These are phyloP conservation scores for Shargacucullia verbasci DNA, from an alignment of 2,888 invertebrate species.

Conservation along the genomic window DNA sequence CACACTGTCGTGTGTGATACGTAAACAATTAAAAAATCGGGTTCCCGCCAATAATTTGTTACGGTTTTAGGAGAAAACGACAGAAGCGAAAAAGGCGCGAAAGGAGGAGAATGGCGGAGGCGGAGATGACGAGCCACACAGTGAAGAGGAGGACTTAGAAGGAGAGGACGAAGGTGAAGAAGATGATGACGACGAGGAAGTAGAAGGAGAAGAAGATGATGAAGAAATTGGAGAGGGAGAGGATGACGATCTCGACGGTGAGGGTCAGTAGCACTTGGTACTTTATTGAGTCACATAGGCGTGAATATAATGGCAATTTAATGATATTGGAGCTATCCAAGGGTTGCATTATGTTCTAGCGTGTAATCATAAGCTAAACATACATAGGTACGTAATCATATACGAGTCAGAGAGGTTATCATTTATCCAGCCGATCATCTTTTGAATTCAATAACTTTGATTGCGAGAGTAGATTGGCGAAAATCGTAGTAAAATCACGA, in stretches of 20 bases:
- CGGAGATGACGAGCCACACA: constrained; percentile 89
- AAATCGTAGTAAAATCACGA: background rate
- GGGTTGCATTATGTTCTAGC: constrained; percentile 21
- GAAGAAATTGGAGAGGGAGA: constrained; percentile 90
- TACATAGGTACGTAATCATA: constrained; percentile 33
- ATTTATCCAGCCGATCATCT: constrained; percentile 22
- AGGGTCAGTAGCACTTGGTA: constrained; percentile 51
- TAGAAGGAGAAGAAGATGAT: constrained; percentile 91
- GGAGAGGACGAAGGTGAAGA: constrained; percentile 89
- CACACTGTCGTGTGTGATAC: constrained; percentile 50
- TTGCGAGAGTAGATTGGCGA: background rate
- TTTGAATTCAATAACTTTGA: constrained; percentile 6
- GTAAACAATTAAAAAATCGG: constrained; percentile 60
- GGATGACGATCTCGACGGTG: constrained; percentile 91
- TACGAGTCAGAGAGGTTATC: constrained; percentile 43
- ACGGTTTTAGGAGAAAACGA: constrained; percentile 90
- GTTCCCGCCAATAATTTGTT: constrained; percentile 44
- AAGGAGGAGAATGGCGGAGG: constrained; percentile 94
- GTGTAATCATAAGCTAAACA: constrained; percentile 34
- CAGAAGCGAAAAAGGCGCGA: constrained; percentile 94
- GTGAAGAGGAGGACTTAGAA: constrained; percentile 91
- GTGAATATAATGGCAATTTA: constrained; percentile 16
- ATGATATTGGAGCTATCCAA: too few species aligned
- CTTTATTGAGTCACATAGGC: background rate
- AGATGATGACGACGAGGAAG: constrained; percentile 90